Evolutionary conservation across 2,797 vertebrate species (phyloP).

Genomic region (Phalanger gymnotis): DNA sequence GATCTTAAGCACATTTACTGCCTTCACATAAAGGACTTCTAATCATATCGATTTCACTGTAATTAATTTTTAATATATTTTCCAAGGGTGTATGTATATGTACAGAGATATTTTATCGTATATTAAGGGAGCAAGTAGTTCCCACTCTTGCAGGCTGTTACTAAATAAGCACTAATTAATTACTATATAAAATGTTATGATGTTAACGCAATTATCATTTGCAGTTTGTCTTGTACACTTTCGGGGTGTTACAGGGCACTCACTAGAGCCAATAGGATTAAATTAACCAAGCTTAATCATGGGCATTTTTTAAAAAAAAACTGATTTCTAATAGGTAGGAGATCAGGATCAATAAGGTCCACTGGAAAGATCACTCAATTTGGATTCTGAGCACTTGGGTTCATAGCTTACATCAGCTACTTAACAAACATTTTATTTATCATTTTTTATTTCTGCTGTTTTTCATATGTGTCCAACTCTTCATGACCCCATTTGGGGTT

Average conservation of each 20-base stretch:
- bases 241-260: background rate
- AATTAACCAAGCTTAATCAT: background rate
- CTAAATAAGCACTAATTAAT: constrained; percentile 65
- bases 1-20: constrained; percentile 48
- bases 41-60: constrained; percentile 66
- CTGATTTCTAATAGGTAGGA: background rate
- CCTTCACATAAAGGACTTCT: constrained; percentile 56
- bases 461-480: background rate
- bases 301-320: background rate
- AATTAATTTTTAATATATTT: constrained; percentile 77
- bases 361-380: background rate
- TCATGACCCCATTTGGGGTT: background rate
- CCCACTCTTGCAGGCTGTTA: constrained; percentile 36
- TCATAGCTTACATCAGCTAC: background rate
- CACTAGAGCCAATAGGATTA: constrained; percentile 5
- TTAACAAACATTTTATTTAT: background rate
- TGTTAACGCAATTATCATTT: constrained; percentile 54
- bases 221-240: constrained; percentile 15
- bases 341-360: background rate
- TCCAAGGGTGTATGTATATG: constrained; percentile 51
- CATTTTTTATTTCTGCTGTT: background rate
- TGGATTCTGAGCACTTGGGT: background rate
- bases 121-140: constrained; percentile 46
- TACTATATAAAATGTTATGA: constrained; percentile 40
- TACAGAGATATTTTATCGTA: constrained; percentile 42